These are phyloP conservation scores for Asteroscopus sphinx DNA, from an alignment of 2,888 invertebrate genomes.

Conservation along the genomic window DNA sequence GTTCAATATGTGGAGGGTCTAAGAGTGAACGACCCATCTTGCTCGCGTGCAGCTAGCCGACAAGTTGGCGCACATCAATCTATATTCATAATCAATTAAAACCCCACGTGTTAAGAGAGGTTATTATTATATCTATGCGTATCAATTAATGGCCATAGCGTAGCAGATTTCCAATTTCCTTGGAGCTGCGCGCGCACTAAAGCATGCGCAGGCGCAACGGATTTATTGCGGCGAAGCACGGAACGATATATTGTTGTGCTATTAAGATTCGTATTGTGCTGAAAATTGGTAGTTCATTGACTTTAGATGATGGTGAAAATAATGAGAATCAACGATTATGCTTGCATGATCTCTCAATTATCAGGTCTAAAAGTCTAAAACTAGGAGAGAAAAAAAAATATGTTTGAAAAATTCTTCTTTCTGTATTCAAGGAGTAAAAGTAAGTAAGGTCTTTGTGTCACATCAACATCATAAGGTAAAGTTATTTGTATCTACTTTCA, in stretches of 20 bases:
- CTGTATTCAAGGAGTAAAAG: too few species aligned
- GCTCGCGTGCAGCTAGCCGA: conserved; percentile 36
- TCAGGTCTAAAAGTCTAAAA: too few species aligned
- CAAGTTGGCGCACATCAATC: conserved; percentile 20
- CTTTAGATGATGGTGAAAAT: background rate
- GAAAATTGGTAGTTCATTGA: conserved; percentile 25
- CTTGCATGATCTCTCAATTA: too few species aligned
- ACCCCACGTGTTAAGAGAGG: conserved; percentile 45
- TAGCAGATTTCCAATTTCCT: conserved; percentile 61
- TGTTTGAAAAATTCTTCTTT: too few species aligned
- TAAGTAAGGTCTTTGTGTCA: too few species aligned
- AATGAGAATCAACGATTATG: too few species aligned
- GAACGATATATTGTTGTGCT: conserved; percentile 43
- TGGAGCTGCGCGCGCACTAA: conserved; percentile 33
- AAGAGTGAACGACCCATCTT: conserved; percentile 36
- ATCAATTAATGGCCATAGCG: conserved; percentile 56
- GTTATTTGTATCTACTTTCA: too few species aligned
- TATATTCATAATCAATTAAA: conserved; percentile 47
- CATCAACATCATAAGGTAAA: too few species aligned
- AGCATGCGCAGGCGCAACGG: conserved; percentile 51
- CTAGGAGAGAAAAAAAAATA: too few species aligned
- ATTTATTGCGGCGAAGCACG: conserved; percentile 56
- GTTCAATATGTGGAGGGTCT: too few species aligned
- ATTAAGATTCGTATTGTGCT: conserved; percentile 30
- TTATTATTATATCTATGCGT: conserved; percentile 48